These are phyloP conservation scores for Clusia tigrina DNA, from an alignment of 2,888 invertebrate genomes.

Conservation along the genomic window DNA sequence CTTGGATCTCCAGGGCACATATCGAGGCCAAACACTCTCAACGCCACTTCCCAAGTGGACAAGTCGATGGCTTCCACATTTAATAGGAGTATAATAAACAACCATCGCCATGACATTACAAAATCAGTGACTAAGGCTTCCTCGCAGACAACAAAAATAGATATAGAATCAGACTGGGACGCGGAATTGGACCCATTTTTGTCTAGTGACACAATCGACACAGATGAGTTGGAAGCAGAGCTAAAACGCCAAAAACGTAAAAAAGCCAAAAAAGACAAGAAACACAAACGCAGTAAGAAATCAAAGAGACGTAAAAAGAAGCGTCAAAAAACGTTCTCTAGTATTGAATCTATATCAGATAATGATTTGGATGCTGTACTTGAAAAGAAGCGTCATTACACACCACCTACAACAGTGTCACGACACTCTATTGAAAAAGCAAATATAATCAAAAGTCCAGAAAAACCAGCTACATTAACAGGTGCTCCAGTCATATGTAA, in stretches of 20 bases:
- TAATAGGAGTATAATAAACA: too few relatives aligned
- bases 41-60: constrained; percentile 15
- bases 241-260: constrained; percentile 68
- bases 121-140: neutral
- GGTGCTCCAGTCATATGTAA: constrained; percentile 23
- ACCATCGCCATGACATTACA: too few relatives aligned
- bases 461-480: constrained; percentile 43
- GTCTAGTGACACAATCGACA: constrained; percentile 55
- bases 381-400: constrained; percentile 51
- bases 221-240: constrained; percentile 67
- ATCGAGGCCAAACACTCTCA: constrained; percentile 21
- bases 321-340: constrained; percentile 74
- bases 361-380: constrained; percentile 63
- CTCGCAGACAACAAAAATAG: neutral
- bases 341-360: constrained; percentile 72
- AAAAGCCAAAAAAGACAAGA: constrained; percentile 65
- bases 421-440: constrained; percentile 33
- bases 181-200: constrained; percentile 45
- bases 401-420: constrained; percentile 54
- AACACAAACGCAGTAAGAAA: constrained; percentile 80
- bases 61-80: constrained; percentile 10
- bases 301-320: constrained; percentile 74
- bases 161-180: constrained; percentile 52
- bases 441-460: constrained; percentile 42
- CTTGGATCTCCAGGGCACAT: constrained; percentile 54